Evolutionary conservation across 2,888 invertebrate genomes (phyloP).

Genomic region (Acleris sparsana): DNA sequence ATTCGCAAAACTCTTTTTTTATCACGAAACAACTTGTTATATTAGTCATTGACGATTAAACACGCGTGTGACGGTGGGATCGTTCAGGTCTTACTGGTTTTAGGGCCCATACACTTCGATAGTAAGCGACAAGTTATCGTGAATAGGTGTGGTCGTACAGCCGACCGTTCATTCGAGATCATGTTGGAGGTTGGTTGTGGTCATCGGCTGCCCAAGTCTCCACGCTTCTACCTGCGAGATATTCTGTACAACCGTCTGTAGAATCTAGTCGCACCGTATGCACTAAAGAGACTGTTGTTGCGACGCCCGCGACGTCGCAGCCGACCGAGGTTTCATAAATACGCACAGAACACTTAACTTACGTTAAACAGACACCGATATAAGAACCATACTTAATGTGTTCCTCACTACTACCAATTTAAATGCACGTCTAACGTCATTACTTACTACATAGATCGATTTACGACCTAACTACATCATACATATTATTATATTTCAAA

Average conservation of each 20-base stretch:
- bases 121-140: too few relatives aligned
- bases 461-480: slow-evolving; percentile 18
- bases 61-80: slow-evolving; percentile 21
- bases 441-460: slow-evolving; percentile 22
- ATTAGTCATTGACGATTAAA: not conserved
- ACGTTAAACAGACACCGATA: slow-evolving; percentile 3
- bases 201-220: too few relatives aligned
- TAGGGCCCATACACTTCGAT: too few relatives aligned
- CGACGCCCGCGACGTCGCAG: too few relatives aligned
- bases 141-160: too few relatives aligned
- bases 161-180: too few relatives aligned
- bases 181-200: too few relatives aligned
- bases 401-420: slow-evolving; percentile 22
- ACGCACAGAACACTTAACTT: slow-evolving; percentile 11
- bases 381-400: slow-evolving; percentile 9
- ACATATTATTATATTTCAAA: slow-evolving; percentile 26
- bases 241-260: too few relatives aligned
- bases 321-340: slow-evolving; percentile 6
- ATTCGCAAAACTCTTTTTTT: not conserved
- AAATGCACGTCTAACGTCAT: slow-evolving; percentile 36
- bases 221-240: too few relatives aligned
- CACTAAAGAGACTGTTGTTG: not conserved
- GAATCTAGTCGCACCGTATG: too few relatives aligned
- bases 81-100: not conserved
- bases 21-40: not conserved